A percentile compares a stretch with the other conserved stretches of the same genome.
Evolutionary conservation across 2,797 vertebrate genomes (phyloP).

Genomic region (Sebastiscus albofasciatus): DNA sequence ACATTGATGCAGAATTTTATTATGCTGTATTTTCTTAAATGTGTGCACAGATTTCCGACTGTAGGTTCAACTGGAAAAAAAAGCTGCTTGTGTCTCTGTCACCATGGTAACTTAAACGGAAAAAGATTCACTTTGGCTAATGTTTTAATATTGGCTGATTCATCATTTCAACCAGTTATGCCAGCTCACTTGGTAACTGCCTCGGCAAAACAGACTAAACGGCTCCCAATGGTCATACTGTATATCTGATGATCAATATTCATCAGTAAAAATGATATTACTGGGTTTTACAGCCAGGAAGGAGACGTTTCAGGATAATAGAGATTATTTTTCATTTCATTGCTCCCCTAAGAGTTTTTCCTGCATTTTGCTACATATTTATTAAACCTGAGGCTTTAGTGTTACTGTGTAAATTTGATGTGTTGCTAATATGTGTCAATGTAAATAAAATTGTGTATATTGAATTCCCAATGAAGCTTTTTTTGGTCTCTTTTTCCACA

Average conservation of each 20-base stretch:
- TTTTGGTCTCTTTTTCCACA: background rate
- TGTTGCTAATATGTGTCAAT: constrained; percentile 76
- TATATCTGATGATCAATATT: background rate
- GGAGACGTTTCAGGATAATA: constrained; percentile 13
- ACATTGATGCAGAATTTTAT: constrained; percentile 62
- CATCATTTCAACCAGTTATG: constrained; percentile 8
- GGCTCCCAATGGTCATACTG: background rate
- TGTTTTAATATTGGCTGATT: constrained; percentile 28
- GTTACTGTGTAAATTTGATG: constrained; percentile 72
- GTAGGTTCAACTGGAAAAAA: constrained; percentile 33
- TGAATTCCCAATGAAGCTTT: constrained; percentile 45
- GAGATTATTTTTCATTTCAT: constrained; percentile 47
- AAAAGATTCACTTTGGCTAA: constrained; percentile 23
- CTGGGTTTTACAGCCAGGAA: constrained; percentile 4
- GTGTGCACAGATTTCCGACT: constrained; percentile 52
- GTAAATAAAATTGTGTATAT: constrained; percentile 82
- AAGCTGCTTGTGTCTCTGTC: constrained; percentile 56
- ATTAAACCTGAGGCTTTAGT: constrained; percentile 74
- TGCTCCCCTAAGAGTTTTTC: constrained; percentile 36
- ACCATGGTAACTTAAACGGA: constrained; percentile 47
- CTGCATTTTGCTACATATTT: constrained; percentile 79
- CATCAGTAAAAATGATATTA: background rate
- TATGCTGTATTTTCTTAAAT: constrained; percentile 62
- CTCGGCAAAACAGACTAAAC: constrained; percentile 9
- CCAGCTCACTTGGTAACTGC: constrained; percentile 23